Conservation (phyloP, 1,140 invertebrate genomes). For the Ips nitidus region DNA sequence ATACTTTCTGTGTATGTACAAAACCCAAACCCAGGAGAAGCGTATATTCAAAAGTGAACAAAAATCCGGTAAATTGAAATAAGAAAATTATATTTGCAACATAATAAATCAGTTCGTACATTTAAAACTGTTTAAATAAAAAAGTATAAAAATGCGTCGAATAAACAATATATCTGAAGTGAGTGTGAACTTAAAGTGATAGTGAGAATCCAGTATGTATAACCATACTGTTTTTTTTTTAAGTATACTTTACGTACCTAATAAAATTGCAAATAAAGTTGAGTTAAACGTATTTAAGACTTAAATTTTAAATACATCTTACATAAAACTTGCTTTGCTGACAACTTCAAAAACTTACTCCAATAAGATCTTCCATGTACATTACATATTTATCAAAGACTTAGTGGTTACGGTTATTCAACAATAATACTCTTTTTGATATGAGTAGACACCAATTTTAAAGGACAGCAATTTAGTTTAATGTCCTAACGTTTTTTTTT, state of each 20-base stretch:
- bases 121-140: slow-evolving; percentile 50
- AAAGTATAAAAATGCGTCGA: slow-evolving; percentile 46
- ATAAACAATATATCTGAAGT: slow-evolving; percentile 36
- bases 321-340: too few species aligned
- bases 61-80: slow-evolving; percentile 41
- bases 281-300: background rate
- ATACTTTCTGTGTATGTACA: slow-evolving; percentile 29
- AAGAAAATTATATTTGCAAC: slow-evolving; percentile 51
- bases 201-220: slow-evolving; percentile 46
- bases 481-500: background rate
- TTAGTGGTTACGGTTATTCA: slow-evolving; percentile 10
- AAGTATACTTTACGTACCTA: background rate
- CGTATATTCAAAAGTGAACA: slow-evolving; percentile 8
- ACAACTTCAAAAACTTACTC: slow-evolving; percentile 11
- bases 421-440: slow-evolving; percentile 27
- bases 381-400: slow-evolving; percentile 12
- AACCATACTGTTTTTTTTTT: slow-evolving; percentile 45
- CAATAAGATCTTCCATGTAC: slow-evolving; percentile 5
- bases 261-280: background rate
- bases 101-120: slow-evolving; percentile 31
- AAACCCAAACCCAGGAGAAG: slow-evolving; percentile 14
- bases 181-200: slow-evolving; percentile 35
- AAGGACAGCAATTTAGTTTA: background rate
- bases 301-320: background rate
- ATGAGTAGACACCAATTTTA: slow-evolving; percentile 11